phyloP scores from a whole-genome alignment of 2,797 vertebrate species.

The Nasua narica region DNA sequence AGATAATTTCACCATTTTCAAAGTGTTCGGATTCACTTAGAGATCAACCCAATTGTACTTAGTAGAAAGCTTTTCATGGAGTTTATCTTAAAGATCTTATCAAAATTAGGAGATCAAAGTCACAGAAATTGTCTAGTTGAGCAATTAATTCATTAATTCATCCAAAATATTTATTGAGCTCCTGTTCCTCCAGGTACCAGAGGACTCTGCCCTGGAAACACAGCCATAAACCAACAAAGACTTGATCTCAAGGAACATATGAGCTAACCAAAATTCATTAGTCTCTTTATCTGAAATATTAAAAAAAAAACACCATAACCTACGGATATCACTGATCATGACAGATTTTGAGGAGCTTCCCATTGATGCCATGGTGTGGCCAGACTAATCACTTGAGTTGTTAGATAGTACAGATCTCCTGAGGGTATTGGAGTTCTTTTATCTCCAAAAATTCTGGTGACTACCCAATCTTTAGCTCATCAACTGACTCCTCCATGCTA shows the following conservation, averaged over 20 bases:
- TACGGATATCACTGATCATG: not conserved
- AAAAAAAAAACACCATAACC: not conserved
- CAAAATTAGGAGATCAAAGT: not conserved
- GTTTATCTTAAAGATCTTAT: not conserved
- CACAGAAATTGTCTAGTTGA: not conserved
- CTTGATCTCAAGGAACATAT: not conserved
- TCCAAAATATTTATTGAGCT: not conserved
- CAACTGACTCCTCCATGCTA: not conserved
- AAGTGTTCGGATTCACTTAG: not conserved
- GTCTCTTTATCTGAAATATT: not conserved
- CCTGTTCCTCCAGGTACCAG: not conserved
- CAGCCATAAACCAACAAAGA: not conserved
- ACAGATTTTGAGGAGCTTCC: not conserved
- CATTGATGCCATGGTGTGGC: not conserved
- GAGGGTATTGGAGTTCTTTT: fast-evolving
- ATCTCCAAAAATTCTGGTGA: not conserved
- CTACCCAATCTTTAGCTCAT: not conserved
- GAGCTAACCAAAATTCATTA: not conserved
- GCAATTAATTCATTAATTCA: not conserved
- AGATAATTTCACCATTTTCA: not conserved
- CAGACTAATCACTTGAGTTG: not conserved
- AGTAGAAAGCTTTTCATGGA: not conserved
- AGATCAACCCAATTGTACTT: not conserved
- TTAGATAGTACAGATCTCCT: not conserved
- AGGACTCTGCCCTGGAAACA: not conserved